Base-by-base conservation (phyloP, 2,888 invertebrate species). In the Tenthredo livida region DNA sequence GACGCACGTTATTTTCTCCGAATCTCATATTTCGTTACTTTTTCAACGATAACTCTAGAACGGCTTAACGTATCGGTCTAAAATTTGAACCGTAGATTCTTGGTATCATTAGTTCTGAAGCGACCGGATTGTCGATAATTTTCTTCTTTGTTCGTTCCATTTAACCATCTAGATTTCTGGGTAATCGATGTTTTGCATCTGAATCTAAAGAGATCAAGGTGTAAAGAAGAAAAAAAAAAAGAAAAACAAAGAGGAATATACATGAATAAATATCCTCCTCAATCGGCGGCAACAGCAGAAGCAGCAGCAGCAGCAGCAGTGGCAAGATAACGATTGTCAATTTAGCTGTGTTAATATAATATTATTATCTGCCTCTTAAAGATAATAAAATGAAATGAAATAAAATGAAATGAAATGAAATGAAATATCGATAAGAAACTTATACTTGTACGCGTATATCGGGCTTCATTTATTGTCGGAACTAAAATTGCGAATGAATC, bases 311-410 rank as follows among this genome's bases (percentile, higher is more conserved):
- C 4, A 17, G 17, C 50, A 50, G 50, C 50, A 54, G n/a, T n/a
- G 9, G 25, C 61, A 61, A 25, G 61, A 61, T 21, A 61, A 61
- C 61, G 61, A 61, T 61, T 61, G 61, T 25, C 61, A 61, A 61
- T 61, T 61, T 61, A 61, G 25, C 61, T 61, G 61, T 61, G 61
- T 25, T 61, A 25, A 61, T 61, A 61, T 25, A 61, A 61, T 61
- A 61, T 61, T 61, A 61, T 25, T 61, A 61, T 61, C 61, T 61
- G 61, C 61, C 61, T 61, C 25, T 61, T 25, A 25, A 61, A 61
- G 61, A 61, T 61, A 61, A 61, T 61, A 25, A 25, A 25, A 21
- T 61, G 21, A 21, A 61, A 61, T 61, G 12, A 61, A 61, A 25
- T 25, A 12, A 61, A 61, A 61, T 61, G 12, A 61, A 61, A 25